phyloP scores from a whole-genome alignment of 37 sponge, comb jelly and placozoan genomes.

The Ianthella basta region DNA sequence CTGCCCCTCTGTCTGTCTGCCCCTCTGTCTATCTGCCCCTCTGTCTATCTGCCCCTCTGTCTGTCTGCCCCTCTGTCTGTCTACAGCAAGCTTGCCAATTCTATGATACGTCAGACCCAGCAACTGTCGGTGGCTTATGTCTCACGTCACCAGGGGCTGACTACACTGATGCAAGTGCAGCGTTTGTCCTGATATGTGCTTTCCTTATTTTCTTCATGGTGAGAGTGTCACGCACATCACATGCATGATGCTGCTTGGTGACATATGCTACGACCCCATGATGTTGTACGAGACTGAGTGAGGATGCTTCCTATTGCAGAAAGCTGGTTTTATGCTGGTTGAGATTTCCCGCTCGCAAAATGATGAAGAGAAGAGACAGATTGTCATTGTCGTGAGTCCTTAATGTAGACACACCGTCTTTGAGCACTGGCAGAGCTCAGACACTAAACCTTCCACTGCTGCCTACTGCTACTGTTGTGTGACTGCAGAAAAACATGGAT shows the following conservation, averaged over 20 bases:
- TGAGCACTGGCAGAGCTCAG: neutral
- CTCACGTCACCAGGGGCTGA: neutral
- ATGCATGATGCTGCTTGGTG: no score
- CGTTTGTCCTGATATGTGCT: conserved; percentile 81
- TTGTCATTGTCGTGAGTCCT: conserved; percentile 67
- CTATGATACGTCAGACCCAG: no score
- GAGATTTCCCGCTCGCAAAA: conserved; percentile 76
- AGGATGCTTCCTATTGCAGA: conserved; percentile 40
- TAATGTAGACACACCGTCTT: neutral
- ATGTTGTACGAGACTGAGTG: no score
- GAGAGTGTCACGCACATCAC: neutral
- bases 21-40: no score
- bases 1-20: no score
- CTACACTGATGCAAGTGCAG: conserved; percentile 80
- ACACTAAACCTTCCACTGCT: neutral
- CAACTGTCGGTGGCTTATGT: neutral
- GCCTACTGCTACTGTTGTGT: neutral
- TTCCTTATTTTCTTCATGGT: conserved; percentile 96
- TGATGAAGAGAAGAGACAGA: conserved; percentile 69
- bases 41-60: no score
- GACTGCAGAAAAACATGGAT: conserved; percentile 81
- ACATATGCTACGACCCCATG: no score
- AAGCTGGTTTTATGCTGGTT: conserved; percentile 92
- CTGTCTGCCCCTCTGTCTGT: no score
- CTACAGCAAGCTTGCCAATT: no score